Percentiles rank a stretch among this genome's conserved stretches.
phyloP scores from a whole-genome alignment of 2,113 vertebrate species.

The Leucopsar rothschildi region DNA sequence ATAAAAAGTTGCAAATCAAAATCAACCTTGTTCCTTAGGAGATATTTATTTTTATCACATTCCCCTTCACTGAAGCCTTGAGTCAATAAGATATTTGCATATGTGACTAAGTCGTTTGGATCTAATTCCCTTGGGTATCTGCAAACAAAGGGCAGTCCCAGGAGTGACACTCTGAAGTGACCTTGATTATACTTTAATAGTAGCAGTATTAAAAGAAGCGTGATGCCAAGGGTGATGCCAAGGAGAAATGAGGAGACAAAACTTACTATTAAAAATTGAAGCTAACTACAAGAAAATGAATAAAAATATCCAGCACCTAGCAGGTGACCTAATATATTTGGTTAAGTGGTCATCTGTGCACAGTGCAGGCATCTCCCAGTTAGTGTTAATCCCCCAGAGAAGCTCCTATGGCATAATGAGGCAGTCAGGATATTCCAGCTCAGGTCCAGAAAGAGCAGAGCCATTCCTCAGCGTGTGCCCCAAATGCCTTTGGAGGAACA shows the following conservation, averaged over 20 bases:
- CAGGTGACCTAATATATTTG: background rate
- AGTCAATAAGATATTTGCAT: background rate
- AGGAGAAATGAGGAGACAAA: background rate
- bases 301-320: background rate
- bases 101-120: background rate
- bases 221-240: background rate
- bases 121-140: background rate
- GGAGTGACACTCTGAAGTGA: background rate
- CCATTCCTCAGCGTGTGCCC: accelerated
- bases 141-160: background rate
- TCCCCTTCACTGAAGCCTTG: background rate
- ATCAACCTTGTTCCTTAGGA: background rate
- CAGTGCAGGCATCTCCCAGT: background rate
- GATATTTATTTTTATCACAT: background rate
- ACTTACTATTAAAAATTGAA: background rate
- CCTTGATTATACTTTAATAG: background rate
- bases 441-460: background rate
- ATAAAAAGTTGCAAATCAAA: background rate
- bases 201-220: background rate
- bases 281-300: background rate
- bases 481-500: background rate
- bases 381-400: background rate
- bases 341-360: background rate
- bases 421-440: background rate
- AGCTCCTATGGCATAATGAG: background rate